Base-by-base conservation (phyloP, 2,888 invertebrate species). In the Bimastos eiseni region DNA sequence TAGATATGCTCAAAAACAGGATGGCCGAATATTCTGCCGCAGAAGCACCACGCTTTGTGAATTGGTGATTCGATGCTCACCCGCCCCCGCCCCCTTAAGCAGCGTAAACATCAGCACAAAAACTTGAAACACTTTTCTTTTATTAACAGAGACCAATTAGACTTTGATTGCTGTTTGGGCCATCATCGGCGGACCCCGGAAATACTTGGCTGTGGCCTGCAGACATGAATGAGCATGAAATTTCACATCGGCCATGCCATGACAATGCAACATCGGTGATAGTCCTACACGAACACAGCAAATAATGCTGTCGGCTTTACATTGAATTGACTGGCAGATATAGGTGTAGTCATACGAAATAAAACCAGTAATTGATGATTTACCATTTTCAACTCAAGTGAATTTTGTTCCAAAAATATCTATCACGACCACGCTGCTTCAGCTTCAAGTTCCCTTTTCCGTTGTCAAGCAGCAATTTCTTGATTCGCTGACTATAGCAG, bases 401-500 rank as follows among this genome's bases (percentile, higher is more conserved):
- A 70, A 70, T 70, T 70, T 70, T 70, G 49, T n/a, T 70, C n/a
- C 5, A 70, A n/a, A 70, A 70, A 30, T 70, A 0, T 5, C 5
- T n/a, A 70, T n/a, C 70, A n/a, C 70, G n/a, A 70, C n/a, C 70
- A 70, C 70, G 70, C 70, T 70, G 30, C 70, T 70, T 70, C 70
- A 70, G 30, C 70, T 70, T 70, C 70, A 70, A 30, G 70, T 30
- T 70, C 70, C 70, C 70, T 70, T 70, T 11, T 17, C n/a, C 70
- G 70, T 70, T 70, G 70, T 70, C 70, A 70, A 70, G 70, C 70
- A 70, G 70, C 70, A n/a, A 70, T n/a, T 70, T 70, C n/a, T 70
- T n/a, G 70, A 70, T 0, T 70, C 30, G 70, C 70, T n/a, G n/a
- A 70, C n/a, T 70, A n/a, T n/a, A 70, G 70, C 30, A 55, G 55